phyloP scores from a whole-genome alignment of 2,888 invertebrate species.

The Linnaemya vulpina region DNA sequence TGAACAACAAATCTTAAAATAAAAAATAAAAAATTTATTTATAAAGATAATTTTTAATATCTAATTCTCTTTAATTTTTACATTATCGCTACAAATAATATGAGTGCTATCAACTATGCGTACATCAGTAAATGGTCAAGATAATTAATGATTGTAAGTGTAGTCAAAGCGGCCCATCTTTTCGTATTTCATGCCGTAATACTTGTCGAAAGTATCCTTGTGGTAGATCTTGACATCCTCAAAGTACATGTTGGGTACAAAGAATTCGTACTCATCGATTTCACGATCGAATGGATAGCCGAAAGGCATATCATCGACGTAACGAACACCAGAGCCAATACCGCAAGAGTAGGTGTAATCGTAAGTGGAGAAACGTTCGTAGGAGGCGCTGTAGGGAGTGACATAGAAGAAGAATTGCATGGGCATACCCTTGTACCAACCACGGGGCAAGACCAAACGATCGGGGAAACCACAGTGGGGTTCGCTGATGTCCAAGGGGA shows the following conservation, averaged over 20 bases:
- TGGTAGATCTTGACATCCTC: slow-evolving; percentile 84
- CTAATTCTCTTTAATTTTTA: too few relatives aligned
- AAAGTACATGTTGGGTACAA: slow-evolving; percentile 86
- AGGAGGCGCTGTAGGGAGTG: slow-evolving; percentile 81
- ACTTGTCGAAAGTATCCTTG: slow-evolving; percentile 75
- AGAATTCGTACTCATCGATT: slow-evolving; percentile 84
- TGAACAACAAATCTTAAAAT: too few relatives aligned
- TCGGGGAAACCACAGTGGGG: slow-evolving; percentile 86
- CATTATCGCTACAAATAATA: too few relatives aligned
- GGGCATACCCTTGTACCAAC: slow-evolving; percentile 85
- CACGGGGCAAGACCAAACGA: slow-evolving; percentile 87
- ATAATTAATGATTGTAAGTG: slow-evolving; percentile 58
- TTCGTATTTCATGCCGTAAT: slow-evolving; percentile 75
- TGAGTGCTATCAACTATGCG: too few relatives aligned
- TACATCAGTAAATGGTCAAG: too few relatives aligned
- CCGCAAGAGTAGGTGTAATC: slow-evolving; percentile 83
- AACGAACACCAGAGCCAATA: slow-evolving; percentile 84
- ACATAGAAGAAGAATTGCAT: slow-evolving; percentile 86
- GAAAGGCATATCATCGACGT: slow-evolving; percentile 85
- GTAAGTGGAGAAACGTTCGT: slow-evolving; percentile 82
- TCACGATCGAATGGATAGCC: slow-evolving; percentile 89
- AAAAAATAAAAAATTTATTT: too few relatives aligned
- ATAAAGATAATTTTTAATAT: too few relatives aligned
- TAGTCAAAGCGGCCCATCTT: slow-evolving; percentile 65
- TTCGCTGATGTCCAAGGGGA: slow-evolving; percentile 83